phyloP scores from a whole-genome alignment of 2,797 vertebrate species.

The Galaxias olidus region DNA sequence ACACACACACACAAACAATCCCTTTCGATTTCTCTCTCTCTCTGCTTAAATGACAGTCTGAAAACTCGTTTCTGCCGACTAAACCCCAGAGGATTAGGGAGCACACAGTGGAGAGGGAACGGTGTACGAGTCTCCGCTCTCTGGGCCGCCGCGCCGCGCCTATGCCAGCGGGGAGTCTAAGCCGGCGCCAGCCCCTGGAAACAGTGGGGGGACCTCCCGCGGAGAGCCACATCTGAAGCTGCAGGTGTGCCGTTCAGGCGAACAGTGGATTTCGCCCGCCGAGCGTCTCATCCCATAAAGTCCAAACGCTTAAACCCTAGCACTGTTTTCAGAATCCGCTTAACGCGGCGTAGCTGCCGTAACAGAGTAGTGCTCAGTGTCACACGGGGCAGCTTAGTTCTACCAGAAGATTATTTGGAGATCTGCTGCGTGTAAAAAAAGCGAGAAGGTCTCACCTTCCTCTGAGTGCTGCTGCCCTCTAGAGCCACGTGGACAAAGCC shows the following conservation, averaged over 20 bases:
- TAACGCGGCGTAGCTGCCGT: background rate
- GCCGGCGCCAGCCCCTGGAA: background rate
- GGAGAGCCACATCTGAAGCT: slow-evolving; percentile 3
- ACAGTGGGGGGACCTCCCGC: background rate
- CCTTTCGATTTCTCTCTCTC: background rate
- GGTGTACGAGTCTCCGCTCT: background rate
- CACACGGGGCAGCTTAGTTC: background rate
- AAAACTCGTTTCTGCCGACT: slow-evolving; percentile 16
- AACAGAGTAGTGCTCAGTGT: background rate
- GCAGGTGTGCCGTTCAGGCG: slow-evolving; percentile 20
- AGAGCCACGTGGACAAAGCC: slow-evolving; percentile 35
- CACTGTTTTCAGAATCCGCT: background rate
- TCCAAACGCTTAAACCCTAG: slow-evolving; percentile 8
- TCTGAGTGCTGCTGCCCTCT: slow-evolving; percentile 12
- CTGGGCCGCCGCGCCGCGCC: slow-evolving; percentile 7
- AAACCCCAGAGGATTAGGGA: slow-evolving; percentile 25
- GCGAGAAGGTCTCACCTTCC: slow-evolving; percentile 30
- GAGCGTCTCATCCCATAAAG: slow-evolving; percentile 1
- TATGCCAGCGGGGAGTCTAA: background rate
- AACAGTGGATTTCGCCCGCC: slow-evolving; percentile 8
- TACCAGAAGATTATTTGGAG: background rate
- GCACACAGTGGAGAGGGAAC: background rate
- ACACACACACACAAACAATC: no score
- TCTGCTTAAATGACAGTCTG: slow-evolving; percentile 21
- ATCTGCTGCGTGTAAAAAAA: background rate